Conservation (phyloP, 2,888 invertebrate genomes). For the Spisula subtruncata region DNA sequence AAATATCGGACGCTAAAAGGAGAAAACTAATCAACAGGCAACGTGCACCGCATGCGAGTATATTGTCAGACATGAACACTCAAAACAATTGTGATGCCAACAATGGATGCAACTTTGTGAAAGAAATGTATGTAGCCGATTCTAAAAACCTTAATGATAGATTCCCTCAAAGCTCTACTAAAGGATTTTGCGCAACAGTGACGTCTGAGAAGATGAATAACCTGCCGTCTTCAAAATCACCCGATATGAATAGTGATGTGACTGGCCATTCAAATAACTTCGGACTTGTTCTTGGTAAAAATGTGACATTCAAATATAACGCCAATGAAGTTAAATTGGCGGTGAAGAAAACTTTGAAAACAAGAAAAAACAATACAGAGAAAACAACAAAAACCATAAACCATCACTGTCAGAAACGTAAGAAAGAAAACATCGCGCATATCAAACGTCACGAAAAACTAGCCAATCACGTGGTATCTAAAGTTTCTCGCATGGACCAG, state of each 20-base stretch:
- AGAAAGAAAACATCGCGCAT: background rate
- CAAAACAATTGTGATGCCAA: background rate
- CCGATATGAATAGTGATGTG: constrained; percentile 43
- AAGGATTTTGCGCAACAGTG: constrained; percentile 39
- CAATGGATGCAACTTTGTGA: constrained; percentile 49
- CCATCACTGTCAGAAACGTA: constrained; percentile 38
- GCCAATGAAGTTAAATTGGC: constrained; percentile 65
- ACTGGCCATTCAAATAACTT: constrained; percentile 44
- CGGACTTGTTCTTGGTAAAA: constrained; percentile 30
- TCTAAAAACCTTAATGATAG: constrained; percentile 58
- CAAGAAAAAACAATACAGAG: constrained; percentile 24
- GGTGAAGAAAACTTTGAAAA: constrained; percentile 59
- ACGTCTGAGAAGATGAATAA: constrained; percentile 48
- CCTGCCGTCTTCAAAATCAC: constrained; percentile 11
- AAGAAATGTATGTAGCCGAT: constrained; percentile 60
- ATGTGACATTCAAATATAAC: constrained; percentile 29
- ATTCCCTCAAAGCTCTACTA: constrained; percentile 41
- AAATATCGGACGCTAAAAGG: constrained; percentile 63
- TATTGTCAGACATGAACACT: constrained; percentile 20
- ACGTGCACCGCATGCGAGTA: background rate
- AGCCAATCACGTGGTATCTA: constrained; percentile 51
- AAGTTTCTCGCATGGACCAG: constrained; percentile 52
- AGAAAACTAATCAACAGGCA: constrained; percentile 55
- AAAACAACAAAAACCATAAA: constrained; percentile 23
- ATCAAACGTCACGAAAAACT: constrained; percentile 56